phyloP scores from a whole-genome alignment of 1,140 invertebrate species.

The Anastrepha ludens region DNA sequence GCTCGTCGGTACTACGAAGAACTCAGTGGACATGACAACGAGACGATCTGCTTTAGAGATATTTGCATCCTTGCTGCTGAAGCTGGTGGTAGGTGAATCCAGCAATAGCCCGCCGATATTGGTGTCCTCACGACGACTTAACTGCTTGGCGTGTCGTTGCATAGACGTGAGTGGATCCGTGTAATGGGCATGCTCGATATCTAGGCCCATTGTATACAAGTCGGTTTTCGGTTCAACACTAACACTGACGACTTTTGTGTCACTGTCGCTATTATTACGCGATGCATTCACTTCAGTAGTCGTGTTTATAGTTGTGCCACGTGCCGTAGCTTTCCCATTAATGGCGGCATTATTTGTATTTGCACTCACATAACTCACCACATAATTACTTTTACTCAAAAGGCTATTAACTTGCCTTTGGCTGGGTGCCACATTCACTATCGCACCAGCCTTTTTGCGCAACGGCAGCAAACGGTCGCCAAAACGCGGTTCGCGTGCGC shows the following conservation, averaged over 20 bases:
- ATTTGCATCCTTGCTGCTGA: slow-evolving; percentile 28
- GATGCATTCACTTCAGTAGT: slow-evolving; percentile 30
- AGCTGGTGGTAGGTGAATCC: slow-evolving; percentile 14
- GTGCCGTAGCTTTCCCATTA: slow-evolving; percentile 9
- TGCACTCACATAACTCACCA: slow-evolving; percentile 54
- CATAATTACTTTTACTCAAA: slow-evolving; percentile 58
- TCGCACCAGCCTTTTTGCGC: slow-evolving; percentile 57
- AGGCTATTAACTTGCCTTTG: slow-evolving; percentile 56
- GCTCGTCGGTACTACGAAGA: slow-evolving; percentile 80
- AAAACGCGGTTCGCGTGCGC: slow-evolving; percentile 58
- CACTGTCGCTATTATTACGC: background rate
- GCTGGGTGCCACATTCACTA: slow-evolving; percentile 51
- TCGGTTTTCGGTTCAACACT: slow-evolving; percentile 35
- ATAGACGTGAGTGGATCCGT: background rate
- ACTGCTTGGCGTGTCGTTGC: slow-evolving; percentile 64
- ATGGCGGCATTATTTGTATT: slow-evolving; percentile 22
- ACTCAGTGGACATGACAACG: slow-evolving; percentile 84
- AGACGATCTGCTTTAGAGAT: slow-evolving; percentile 78
- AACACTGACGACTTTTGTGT: background rate
- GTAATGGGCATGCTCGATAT: background rate
- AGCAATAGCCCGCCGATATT: slow-evolving; percentile 58
- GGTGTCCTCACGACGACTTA: slow-evolving; percentile 64
- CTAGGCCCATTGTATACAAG: slow-evolving; percentile 14
- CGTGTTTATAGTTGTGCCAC: background rate
- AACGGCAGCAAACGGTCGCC: slow-evolving; percentile 61